These are phyloP conservation scores for Eremophila alpestris DNA, from an alignment of 2,797 vertebrate species.

Conservation along the genomic window DNA sequence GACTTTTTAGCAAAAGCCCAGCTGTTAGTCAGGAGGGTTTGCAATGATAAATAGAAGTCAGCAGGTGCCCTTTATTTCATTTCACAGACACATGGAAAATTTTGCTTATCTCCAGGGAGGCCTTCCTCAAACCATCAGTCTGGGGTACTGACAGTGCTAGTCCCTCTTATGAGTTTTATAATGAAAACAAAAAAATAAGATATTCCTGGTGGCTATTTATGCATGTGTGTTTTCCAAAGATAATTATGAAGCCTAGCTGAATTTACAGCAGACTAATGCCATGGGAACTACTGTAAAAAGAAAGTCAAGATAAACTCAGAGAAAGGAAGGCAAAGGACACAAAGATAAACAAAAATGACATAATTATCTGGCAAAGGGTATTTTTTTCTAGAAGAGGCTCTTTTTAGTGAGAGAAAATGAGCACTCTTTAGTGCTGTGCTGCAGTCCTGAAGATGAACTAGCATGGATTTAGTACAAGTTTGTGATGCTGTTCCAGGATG, in stretches of 20 bases:
- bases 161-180: neutral
- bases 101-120: constrained; percentile 22
- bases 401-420: neutral
- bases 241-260: constrained; percentile 5
- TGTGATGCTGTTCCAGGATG: neutral
- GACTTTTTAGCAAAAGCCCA: neutral
- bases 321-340: constrained; percentile 18
- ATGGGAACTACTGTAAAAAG: constrained; percentile 23
- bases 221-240: constrained; percentile 41
- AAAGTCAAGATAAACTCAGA: constrained; percentile 47
- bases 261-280: neutral
- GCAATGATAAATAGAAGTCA: neutral
- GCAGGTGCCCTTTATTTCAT: neutral
- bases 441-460: neutral
- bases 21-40: neutral
- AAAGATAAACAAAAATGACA: constrained; percentile 22
- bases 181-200: constrained; percentile 32
- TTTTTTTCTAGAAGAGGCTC: neutral
- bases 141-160: neutral
- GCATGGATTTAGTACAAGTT: neutral
- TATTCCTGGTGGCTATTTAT: constrained; percentile 23
- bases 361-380: neutral
- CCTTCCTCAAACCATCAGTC: constrained; percentile 3
- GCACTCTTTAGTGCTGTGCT: neutral
- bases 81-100: constrained; percentile 35